Base-by-base conservation (phyloP, 2,888 invertebrate genomes). In the Apotomis capreana region DNA sequence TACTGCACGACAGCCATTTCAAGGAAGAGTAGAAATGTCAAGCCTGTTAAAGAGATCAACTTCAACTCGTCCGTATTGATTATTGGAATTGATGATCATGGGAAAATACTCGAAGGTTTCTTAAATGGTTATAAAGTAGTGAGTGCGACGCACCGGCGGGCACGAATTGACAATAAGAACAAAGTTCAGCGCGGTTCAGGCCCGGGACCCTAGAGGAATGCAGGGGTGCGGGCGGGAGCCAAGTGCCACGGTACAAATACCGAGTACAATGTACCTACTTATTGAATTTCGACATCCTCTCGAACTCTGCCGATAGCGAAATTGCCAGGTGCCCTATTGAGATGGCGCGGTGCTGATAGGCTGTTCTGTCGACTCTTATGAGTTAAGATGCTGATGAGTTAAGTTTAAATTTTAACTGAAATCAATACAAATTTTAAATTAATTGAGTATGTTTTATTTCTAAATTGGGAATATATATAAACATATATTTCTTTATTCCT, bases 151-250 rank as follows among this genome's bases (percentile, higher is more conserved):
- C 89, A 90, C 86, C 83, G 84, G 81, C 85, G 85, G 89, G 89
- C 90, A 92, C 91, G 91, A 91, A 89, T 90, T 90, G 91, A 91
- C 92, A 92, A 91, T 92, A 91, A 92, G 92, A 91, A 89, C 91
- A 93, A 92, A 92, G 92, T 91, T 92, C 92, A 92, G 86, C 87
- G 81, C 84, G 86, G 92, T 89, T 91, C 90, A 90, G 71, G 10
- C 67, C 67, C 67, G 51, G 92, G 91, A 91, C 90, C 89, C 84
- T 79, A 84, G 84, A 89, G 90, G 91, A 92, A 92, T 92, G 91
- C 86, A 81, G 83, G 88, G 88, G 86, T 84, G 87, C 85, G 86
- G 86, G 83, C 83, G 83, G 85, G 83, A 82, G 82, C 82, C 83
- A 87, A 87, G 89, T 86, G 87, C 87, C 85, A 83, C 84, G 84